Evolutionary conservation across 64 coral and sea anemone species (phyloP), one percentile per base, ranked within the genome.

Genomic region (Pocillopora verrucosa): DNA sequence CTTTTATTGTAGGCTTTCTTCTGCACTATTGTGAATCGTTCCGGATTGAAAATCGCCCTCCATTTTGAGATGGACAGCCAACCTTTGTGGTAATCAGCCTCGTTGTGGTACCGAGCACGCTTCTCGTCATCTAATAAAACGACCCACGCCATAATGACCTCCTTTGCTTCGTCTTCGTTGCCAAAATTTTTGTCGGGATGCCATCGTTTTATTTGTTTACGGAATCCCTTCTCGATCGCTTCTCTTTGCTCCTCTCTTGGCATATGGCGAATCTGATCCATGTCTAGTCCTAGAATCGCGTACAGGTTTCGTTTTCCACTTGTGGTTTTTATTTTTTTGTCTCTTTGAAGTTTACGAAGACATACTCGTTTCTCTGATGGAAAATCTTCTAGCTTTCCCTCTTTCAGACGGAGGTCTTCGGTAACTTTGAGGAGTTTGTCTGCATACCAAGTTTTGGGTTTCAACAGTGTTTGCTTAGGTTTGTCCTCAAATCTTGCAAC

Each of bases 171-270:
- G 59, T 89, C 90, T 74, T 67, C 90, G 67, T 92, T 80, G 2
- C 73, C 94, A 13, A 24, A 34, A 36, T 96, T 89, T 37, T 73
- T 45, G 56, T 96, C 94, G 9, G 94, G 90, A 78, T 92, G 94
- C 90, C 94, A 96, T 59, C 61, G 80, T 17, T 26, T 74, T 58
- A 92, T 86, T 70, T 92, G 37, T 86, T 7, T 75, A 13, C 1
- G 57, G 37, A 24, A 96, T 61, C 72, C 87, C 36, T 75, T 80
- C 59, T 58, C 89, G 0, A 96, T 89, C 10, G 25, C 4, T 36
- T 89, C 34, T 65, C 59, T 60, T 74, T 68, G 74, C 37, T 90
- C 6, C 11, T 78, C 74, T 59, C 16, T 69, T 22, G 74, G 45
- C 80, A 94, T 56, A 9, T 90, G 72, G 10, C 92, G 87, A 36